Percentiles rank a stretch among this genome's conserved stretches.
Evolutionary conservation across 2,113 vertebrate species (phyloP).

Genomic region (Dipodomys merriami): DNA sequence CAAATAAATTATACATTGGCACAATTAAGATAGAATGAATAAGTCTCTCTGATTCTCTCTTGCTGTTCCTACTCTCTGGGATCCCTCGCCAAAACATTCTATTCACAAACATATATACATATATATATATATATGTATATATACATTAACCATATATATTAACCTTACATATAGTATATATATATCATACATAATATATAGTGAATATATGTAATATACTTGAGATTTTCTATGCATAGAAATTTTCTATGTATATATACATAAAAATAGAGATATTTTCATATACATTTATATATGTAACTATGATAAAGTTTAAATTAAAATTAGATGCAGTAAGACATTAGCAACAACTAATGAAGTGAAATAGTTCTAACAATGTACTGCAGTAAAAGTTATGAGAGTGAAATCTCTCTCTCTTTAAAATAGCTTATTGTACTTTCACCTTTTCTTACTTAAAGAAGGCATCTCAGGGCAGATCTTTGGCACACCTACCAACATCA

Average conservation of each 20-base stretch:
- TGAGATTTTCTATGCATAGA: too few species aligned
- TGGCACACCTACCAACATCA: background rate
- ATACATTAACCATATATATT: too few species aligned
- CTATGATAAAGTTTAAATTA: background rate
- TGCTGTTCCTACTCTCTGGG: background rate
- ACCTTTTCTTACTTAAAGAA: background rate
- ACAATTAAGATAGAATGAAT: conserved; percentile 59
- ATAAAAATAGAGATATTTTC: too few species aligned
- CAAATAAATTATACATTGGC: conserved; percentile 74
- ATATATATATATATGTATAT: too few species aligned
- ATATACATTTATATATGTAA: background rate
- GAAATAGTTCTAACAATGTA: background rate
- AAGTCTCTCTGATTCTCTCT: background rate
- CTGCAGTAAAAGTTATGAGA: background rate
- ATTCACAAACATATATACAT: background rate
- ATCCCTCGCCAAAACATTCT: too few species aligned
- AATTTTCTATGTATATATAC: too few species aligned
- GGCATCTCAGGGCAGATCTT: background rate
- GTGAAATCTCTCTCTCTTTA: too few species aligned
- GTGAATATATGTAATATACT: too few species aligned
- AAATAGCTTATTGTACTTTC: background rate
- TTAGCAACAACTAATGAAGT: background rate
- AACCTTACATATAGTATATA: background rate
- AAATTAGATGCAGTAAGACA: background rate
- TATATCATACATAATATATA: too few species aligned